Percentiles rank a stretch among this genome's conserved stretches.
Evolutionary conservation across 2,113 vertebrate species (phyloP).

Genomic region (Oophaga pumilio): DNA sequence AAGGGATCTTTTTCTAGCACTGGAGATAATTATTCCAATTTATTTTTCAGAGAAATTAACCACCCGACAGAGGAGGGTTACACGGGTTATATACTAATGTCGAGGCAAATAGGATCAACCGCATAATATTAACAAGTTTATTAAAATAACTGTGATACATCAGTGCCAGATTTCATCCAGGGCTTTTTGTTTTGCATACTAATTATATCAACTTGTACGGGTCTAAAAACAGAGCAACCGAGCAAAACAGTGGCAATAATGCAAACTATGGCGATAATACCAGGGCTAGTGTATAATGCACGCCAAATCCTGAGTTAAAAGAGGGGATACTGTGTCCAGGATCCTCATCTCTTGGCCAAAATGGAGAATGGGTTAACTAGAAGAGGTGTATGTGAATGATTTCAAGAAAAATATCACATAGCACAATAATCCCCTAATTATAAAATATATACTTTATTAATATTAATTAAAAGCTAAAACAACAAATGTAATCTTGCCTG

Average conservation of each 20-base stretch:
- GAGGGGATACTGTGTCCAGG: too few relatives aligned
- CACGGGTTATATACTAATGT: background rate
- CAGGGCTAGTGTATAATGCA: too few relatives aligned
- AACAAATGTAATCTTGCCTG: too few relatives aligned
- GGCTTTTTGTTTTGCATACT: background rate
- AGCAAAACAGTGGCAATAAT: background rate
- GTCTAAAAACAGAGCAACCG: background rate
- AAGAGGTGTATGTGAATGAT: too few relatives aligned
- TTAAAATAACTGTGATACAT: slow-evolving; percentile 26
- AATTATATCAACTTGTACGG: background rate
- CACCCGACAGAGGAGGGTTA: background rate
- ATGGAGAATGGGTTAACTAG: too few relatives aligned
- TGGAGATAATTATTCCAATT: slow-evolving; percentile 19
- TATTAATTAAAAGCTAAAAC: too few relatives aligned
- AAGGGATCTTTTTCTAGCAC: background rate
- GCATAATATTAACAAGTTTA: slow-evolving; percentile 8
- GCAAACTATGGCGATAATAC: background rate
- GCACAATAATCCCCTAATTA: too few relatives aligned
- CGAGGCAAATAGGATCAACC: background rate
- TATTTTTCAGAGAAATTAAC: slow-evolving; percentile 31
- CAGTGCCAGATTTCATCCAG: background rate
- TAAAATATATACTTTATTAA: too few relatives aligned
- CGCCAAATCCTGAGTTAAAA: too few relatives aligned
- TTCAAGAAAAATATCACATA: too few relatives aligned
- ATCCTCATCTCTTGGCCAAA: too few relatives aligned